Evolutionary conservation across 1,140 invertebrate genomes (phyloP), one percentile per base, ranked within the genome.

Genomic region (Daktulosphaira vitifoliae): DNA sequence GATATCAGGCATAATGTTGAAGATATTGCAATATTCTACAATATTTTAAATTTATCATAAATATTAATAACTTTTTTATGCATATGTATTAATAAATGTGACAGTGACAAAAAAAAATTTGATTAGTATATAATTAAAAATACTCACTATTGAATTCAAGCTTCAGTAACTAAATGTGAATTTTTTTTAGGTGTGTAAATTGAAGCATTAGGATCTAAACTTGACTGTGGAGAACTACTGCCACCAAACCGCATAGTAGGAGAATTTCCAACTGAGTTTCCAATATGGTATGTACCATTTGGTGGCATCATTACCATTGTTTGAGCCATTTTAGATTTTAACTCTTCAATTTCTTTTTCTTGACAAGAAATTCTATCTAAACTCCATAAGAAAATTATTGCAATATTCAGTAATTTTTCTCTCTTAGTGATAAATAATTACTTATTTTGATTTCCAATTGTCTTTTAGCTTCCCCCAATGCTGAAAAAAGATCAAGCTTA

Each of bases 401-500:
- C 25, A 18, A 33, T 33, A 8, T 16, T 38, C 1, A 4, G 44
- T 20, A 29, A 25, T 16, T 20, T 20, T n/a, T n/a, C n/a, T n/a
- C n/a, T n/a, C n/a, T n/a, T 52, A 29, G 18, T 16, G 16, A 20
- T 1, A 62, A 49, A 66, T n/a, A 79, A 82, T 81, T 77, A 96
- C 93, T 85, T 75, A 94, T 90, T 77, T 87, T 84, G 74, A 96
- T 90, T 78, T 92, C 89, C 68, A 97, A 80, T 74, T 95, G 89
- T 48, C 93, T 81, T 76, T 95, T 94, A 39, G 90, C 92, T 74
- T 95, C 94, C 20, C 93, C 94, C 38, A 97, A 82, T 66, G 93
- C 94, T 65, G 91, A 95, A 77, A 97, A 96, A 65, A 98, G 81
- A 79, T 97, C 92, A 66, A 97, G 81, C 78, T 97, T 98, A 75